A percentile compares a stretch with the other conserved stretches of the same genome.
Conservation (phyloP, 2,888 invertebrate species). For the Clanis bilineata region DNA sequence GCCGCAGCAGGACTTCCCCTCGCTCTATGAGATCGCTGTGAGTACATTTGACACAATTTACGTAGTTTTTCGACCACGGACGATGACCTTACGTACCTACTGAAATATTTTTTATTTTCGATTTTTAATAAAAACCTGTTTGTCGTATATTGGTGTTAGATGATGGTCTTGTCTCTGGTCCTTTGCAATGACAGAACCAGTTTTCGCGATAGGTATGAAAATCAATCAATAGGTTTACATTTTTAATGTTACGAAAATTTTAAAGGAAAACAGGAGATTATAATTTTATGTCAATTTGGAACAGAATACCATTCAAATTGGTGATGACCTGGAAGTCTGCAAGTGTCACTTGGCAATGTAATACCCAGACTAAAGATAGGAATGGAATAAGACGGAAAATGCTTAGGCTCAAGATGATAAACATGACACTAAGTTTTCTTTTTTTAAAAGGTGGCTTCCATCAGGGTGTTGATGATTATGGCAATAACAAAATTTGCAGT, state of each 20-base stretch:
- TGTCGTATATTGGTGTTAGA: not conserved
- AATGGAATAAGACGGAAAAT: no score
- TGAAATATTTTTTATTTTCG: not conserved
- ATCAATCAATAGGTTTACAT: not conserved
- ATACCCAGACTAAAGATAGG: no score
- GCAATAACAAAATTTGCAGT: no score
- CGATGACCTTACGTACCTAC: not conserved
- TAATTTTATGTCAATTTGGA: no score
- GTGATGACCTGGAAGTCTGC: no score
- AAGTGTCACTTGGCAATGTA: no score
- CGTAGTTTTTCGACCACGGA: slow-evolving; percentile 19
- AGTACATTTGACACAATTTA: slow-evolving; percentile 42
- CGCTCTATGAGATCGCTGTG: slow-evolving; percentile 74
- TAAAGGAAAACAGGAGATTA: no score
- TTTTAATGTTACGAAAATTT: not conserved
- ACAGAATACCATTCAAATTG: no score
- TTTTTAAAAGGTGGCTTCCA: no score
- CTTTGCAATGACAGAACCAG: not conserved
- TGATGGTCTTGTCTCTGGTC: not conserved
- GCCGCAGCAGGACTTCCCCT: slow-evolving; percentile 66
- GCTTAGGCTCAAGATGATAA: no score
- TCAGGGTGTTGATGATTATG: no score
- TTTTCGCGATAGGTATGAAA: not conserved
- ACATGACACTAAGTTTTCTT: no score
- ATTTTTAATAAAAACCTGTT: not conserved